These are phyloP conservation scores for Antigone vipio DNA, from an alignment of 2,113 vertebrate species.

Conservation along the genomic window DNA sequence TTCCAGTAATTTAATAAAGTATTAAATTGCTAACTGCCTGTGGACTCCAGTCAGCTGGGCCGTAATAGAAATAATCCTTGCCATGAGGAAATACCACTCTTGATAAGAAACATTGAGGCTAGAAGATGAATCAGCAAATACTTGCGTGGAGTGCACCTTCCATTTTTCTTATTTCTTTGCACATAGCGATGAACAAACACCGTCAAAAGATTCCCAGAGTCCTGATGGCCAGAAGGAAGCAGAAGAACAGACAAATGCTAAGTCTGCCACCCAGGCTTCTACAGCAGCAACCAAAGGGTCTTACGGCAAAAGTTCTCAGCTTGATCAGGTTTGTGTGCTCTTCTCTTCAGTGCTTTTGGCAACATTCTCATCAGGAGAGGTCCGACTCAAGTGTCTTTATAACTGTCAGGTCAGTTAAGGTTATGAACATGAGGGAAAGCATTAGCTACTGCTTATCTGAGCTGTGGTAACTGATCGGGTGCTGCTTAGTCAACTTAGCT, in stretches of 20 bases:
- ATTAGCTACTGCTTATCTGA: neutral
- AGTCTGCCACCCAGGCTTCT: conserved; percentile 75
- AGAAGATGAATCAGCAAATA: neutral
- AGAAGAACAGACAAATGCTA: conserved; percentile 77
- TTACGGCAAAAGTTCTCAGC: conserved; percentile 77
- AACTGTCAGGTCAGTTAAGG: neutral
- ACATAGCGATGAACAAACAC: conserved; percentile 78
- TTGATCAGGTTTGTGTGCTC: conserved; percentile 84
- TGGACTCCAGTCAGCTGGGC: neutral
- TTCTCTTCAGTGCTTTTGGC: neutral
- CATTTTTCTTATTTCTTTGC: conserved; percentile 15
- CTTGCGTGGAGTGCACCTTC: neutral
- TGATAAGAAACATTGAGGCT: neutral
- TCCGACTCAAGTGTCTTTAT: neutral
- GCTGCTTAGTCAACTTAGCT: conserved; percentile 17
- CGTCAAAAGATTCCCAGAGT: conserved; percentile 76
- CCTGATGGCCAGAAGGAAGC: conserved; percentile 81
- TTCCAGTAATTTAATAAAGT: neutral
- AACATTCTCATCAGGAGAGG: neutral
- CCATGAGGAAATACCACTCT: neutral
- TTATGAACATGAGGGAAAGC: neutral
- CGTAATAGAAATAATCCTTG: neutral
- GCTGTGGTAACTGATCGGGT: neutral
- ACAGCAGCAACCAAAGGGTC: conserved; percentile 71
- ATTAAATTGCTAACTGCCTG: neutral